Evolutionary conservation across 2,888 invertebrate genomes (phyloP), one percentile per base, ranked within the genome.

Genomic region (Drosophila conformis): DNA sequence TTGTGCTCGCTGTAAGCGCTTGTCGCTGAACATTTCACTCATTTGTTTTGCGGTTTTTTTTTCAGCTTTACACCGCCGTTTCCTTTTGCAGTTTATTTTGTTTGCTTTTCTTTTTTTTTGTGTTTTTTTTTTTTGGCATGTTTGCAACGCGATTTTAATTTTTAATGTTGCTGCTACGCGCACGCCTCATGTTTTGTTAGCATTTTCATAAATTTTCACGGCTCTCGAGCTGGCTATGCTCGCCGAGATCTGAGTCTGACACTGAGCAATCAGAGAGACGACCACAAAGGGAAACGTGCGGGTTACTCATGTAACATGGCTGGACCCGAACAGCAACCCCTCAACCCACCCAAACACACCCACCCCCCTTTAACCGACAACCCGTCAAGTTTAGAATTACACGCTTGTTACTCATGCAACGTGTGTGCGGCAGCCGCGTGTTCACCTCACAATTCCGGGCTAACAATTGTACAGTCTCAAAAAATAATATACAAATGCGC

Each of bases 331-430:
- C 21, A 25, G 46, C 46, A 10, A 11, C 46, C n/a, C 42, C 21
- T 10, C 5, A 5, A 21, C 33, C 33, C 10, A 6, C 38, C 7
- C 31, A 1, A 29, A 6, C 15, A n/a, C n/a, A 11, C 11, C 25
- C 18, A 1, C 10, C 21, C 27, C 36, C 7, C 2, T n/a, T 6
- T 27, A 7, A 21, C 13, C 2, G 0, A 31, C 33, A 13, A 8
- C 31, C 27, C 10, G 29, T 61, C 61, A 51, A 38, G 69, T 52
- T 72, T 69, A 61, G 60, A 79, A 87, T 84, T 87, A 85, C 80
- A 89, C 73, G 85, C 85, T 82, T 87, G 89, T 87, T 85, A 89
- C 82, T 87, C 87, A 87, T 87, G 78, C 82, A 79, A 79, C 72
- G 82, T 62, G 68, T 66, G 38, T 35, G 31, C 21, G 18, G 59